phyloP scores from a whole-genome alignment of 2,888 invertebrate species.

The Urechis unicinctus region DNA sequence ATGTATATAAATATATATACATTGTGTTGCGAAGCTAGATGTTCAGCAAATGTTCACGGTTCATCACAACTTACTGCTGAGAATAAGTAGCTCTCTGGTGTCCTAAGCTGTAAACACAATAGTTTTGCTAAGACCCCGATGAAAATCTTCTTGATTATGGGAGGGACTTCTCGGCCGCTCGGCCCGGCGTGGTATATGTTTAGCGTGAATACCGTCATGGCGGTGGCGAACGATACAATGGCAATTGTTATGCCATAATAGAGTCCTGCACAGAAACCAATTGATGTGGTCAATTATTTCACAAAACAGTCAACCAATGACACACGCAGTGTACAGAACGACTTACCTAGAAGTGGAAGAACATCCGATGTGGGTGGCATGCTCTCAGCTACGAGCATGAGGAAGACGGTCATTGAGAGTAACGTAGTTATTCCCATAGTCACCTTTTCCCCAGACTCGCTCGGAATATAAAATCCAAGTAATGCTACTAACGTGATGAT shows the following conservation, averaged over 20 bases:
- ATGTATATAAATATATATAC: no score
- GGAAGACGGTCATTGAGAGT: conserved; percentile 57
- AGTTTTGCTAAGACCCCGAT: conserved; percentile 64
- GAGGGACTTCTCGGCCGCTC: conserved; percentile 72
- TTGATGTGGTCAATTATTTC: no score
- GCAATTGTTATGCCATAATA: conserved; percentile 59
- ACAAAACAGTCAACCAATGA: no score
- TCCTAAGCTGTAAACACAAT: conserved; percentile 35
- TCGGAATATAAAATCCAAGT: conserved; percentile 57
- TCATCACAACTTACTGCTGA: no score
- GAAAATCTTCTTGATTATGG: conserved; percentile 64
- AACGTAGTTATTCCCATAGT: conserved; percentile 57
- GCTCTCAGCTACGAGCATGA: conserved; percentile 57
- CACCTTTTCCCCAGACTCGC: conserved; percentile 54
- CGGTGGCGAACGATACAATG: conserved; percentile 54
- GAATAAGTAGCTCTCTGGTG: no score
- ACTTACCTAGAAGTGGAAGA: conserved; percentile 56
- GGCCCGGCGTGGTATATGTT: conserved; percentile 67
- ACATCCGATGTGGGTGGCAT: conserved; percentile 59
- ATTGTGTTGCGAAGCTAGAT: no score
- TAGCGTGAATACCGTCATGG: conserved; percentile 53
- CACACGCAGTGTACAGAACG: not conserved
- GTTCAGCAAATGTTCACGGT: no score
- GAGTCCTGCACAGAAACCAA: conserved; percentile 52
- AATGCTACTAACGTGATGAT: conserved; percentile 56